phyloP scores from a whole-genome alignment of 2,113 vertebrate species.

The Conger conger region DNA sequence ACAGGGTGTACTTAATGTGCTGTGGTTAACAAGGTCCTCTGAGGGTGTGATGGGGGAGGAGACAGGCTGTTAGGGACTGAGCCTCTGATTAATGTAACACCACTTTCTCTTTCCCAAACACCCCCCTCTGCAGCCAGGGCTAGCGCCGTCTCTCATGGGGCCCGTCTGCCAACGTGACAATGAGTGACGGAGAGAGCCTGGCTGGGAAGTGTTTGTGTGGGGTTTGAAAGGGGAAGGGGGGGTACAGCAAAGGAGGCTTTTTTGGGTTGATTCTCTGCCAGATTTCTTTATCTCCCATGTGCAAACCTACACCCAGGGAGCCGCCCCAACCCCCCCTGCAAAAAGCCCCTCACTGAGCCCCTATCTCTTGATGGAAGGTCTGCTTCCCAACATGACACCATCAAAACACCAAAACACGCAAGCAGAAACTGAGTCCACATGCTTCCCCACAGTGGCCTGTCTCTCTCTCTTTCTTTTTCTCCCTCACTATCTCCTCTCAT shows the following conservation, averaged over 20 bases:
- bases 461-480: neutral
- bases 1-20: neutral
- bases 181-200: neutral
- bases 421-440: slow-evolving; percentile 1
- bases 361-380: slow-evolving; percentile 1
- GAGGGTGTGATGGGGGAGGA: neutral
- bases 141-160: neutral
- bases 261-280: slow-evolving; percentile 19
- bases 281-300: slow-evolving; percentile 13
- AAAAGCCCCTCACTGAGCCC: neutral
- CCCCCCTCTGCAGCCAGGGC: neutral
- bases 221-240: neutral
- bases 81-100: neutral
- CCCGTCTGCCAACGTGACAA: neutral
- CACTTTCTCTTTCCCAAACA: neutral
- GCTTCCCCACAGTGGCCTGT: neutral
- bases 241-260: neutral
- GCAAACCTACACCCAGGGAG: slow-evolving; percentile 12
- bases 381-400: neutral
- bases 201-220: neutral
- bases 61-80: neutral
- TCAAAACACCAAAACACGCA: neutral
- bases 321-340: slow-evolving; percentile 3
- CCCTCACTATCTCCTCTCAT: too few relatives aligned
- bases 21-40: slow-evolving; percentile 1